A percentile compares a stretch with the other conserved stretches of the same genome.
phyloP scores from a whole-genome alignment of 2,888 invertebrate genomes.

The Euplagia quadripunctaria region DNA sequence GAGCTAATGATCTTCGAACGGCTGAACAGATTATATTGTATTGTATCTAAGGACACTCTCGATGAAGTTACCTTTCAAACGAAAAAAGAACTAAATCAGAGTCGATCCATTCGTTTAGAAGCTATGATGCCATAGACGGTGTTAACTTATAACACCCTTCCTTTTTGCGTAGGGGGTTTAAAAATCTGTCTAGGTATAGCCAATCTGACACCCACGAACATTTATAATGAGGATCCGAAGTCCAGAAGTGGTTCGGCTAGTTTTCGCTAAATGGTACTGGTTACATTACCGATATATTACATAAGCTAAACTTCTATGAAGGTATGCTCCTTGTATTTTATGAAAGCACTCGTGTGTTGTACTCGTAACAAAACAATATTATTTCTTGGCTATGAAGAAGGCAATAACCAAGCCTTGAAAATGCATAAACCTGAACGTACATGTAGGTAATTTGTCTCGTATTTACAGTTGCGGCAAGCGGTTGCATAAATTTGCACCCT shows the following conservation, averaged over 20 bases:
- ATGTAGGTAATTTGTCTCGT: constrained; percentile 55
- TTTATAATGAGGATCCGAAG: neutral
- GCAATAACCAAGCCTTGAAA: constrained; percentile 20
- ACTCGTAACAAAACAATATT: neutral
- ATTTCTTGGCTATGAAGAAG: neutral
- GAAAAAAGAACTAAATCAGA: no score
- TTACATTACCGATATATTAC: neutral
- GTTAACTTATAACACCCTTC: no score
- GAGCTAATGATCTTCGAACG: no score
- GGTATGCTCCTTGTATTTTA: neutral
- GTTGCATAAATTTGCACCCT: constrained; percentile 60
- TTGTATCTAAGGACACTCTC: no score
- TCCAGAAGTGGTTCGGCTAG: neutral
- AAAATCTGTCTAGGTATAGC: neutral
- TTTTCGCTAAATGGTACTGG: neutral
- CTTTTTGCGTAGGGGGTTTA: no score
- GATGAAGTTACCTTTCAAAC: no score
- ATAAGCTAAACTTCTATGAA: neutral
- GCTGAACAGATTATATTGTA: no score
- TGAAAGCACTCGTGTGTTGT: no score
- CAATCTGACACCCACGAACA: neutral
- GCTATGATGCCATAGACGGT: no score
- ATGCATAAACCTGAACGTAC: constrained; percentile 22
- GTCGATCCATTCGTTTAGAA: no score
- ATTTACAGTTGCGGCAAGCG: constrained; percentile 49